phyloP scores from a whole-genome alignment of 2,797 vertebrate species.

The Tokudaia muenninki region DNA sequence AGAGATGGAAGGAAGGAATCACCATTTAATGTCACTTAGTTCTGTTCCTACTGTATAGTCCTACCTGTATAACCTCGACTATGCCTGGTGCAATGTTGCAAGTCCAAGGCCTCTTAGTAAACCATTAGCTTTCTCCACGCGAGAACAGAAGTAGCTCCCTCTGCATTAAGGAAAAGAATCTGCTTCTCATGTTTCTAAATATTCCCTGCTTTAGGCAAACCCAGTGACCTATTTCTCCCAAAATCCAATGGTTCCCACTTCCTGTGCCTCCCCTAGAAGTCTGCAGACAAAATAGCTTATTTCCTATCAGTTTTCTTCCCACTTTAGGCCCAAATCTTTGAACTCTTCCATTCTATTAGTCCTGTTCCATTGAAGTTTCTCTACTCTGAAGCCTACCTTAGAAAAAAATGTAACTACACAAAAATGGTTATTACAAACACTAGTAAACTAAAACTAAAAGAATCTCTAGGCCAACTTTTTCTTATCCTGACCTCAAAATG shows the following conservation, averaged over 20 bases:
- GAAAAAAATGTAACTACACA: constrained; percentile 9
- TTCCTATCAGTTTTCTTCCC: background rate
- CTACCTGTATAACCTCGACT: background rate
- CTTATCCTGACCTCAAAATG: constrained; percentile 41
- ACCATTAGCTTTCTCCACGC: background rate
- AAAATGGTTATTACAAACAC: background rate
- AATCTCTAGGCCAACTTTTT: background rate
- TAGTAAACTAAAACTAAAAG: background rate
- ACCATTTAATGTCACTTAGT: background rate
- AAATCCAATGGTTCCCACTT: background rate
- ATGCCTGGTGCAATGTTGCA: background rate
- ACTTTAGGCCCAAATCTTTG: background rate
- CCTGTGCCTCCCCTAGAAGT: background rate
- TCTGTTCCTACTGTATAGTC: background rate
- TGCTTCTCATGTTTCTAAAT: constrained; percentile 10
- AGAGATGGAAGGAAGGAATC: background rate
- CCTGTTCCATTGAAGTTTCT: background rate
- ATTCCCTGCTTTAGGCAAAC: background rate
- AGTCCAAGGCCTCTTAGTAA: background rate
- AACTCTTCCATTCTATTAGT: background rate
- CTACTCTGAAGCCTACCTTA: background rate
- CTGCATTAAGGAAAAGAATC: constrained; percentile 7
- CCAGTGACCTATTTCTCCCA: background rate
- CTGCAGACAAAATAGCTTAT: background rate
- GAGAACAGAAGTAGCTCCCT: background rate